These are phyloP conservation scores for Aphaenogaster rudis DNA, from an alignment of 1,140 invertebrate genomes.

Conservation along the genomic window DNA sequence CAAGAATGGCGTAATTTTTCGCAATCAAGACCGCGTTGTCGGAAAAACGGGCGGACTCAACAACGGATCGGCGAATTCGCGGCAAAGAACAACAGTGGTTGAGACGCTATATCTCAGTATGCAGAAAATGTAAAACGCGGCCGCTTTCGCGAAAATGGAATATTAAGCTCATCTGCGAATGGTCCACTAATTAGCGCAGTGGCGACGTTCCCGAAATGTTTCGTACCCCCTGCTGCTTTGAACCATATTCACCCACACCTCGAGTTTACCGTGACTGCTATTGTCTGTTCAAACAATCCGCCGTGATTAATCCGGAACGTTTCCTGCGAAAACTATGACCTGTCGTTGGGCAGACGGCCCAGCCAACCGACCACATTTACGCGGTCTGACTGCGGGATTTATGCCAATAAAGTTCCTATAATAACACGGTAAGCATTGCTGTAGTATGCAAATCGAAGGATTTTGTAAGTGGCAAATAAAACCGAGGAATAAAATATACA, in stretches of 20 bases:
- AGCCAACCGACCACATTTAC: conserved; percentile 19
- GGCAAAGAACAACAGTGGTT: not conserved
- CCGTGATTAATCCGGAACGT: conserved; percentile 74
- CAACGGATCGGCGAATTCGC: not conserved
- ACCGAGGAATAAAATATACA: not conserved
- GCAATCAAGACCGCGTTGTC: conserved; percentile 43
- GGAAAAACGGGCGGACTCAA: conserved; percentile 20
- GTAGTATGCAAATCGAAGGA: not conserved
- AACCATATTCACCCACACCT: conserved; percentile 61
- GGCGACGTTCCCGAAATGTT: conserved; percentile 61
- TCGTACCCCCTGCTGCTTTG: conserved; percentile 38
- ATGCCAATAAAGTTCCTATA: conserved; percentile 51
- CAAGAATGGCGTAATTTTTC: conserved; percentile 49
- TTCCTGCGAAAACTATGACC: conserved; percentile 71
- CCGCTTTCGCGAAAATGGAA: conserved; percentile 38
- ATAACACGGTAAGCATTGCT: not conserved
- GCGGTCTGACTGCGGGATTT: conserved; percentile 13
- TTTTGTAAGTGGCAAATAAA: not conserved
- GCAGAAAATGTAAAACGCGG: conserved; percentile 35
- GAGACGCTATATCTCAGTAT: conserved; percentile 21
- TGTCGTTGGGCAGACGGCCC: conserved; percentile 46
- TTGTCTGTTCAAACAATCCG: conserved; percentile 75
- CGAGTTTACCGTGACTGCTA: conserved; percentile 71
- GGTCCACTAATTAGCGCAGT: conserved; percentile 68
- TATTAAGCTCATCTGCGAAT: conserved; percentile 58